Evolutionary conservation across 2,113 vertebrate species (phyloP), one percentile per base, ranked within the genome.

Genomic region (Chlamydotis undulata): DNA sequence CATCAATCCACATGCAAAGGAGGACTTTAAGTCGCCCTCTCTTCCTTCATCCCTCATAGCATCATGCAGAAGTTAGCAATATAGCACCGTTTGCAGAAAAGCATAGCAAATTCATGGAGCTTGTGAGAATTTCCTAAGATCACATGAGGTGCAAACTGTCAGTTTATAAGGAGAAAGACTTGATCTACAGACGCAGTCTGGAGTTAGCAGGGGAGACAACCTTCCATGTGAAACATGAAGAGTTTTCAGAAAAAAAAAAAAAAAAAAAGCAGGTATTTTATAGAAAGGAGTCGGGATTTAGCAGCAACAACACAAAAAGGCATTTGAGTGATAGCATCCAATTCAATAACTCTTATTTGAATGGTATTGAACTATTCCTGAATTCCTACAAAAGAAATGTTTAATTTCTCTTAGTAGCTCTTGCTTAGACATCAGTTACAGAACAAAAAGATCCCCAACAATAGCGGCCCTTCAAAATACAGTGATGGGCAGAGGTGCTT

Each of bases 21-120:
- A 78, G 28, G 47, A 59, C 52, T 89, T 50, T 10, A 81, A 57
- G 28, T n/a, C 9, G 0, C 0, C 0, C 31, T 39, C 52, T 81
- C 64, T 56, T 86, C 39, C 79, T 71, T 87, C 41, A 33, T 23
- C 35, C n/a, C 35, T 24, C n/a, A 64, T 5, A 69, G 41, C 28
- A 70, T 14, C 41, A n/a, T 10, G 12, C 4, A 2, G 52, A 55
- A 80, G 9, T 81, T 28, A 45, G 59, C 37, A 65, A 50, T 45
- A 41, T 1, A 56, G 33, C 33, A 57, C 33, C 1, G 0, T 53
- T 74, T 37, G 37, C 26, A 91, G 74, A 77, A 82, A 92, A 89
- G 9, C 47, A 39, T 0, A 60, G 33, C 31, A 89, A 92, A 95
- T 37, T 84, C n/a, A 83, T 18, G 23, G 49, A 82, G 56, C 43